These are phyloP conservation scores for Archivesica marissinica DNA, from an alignment of 1,140 invertebrate genomes.

Conservation along the genomic window DNA sequence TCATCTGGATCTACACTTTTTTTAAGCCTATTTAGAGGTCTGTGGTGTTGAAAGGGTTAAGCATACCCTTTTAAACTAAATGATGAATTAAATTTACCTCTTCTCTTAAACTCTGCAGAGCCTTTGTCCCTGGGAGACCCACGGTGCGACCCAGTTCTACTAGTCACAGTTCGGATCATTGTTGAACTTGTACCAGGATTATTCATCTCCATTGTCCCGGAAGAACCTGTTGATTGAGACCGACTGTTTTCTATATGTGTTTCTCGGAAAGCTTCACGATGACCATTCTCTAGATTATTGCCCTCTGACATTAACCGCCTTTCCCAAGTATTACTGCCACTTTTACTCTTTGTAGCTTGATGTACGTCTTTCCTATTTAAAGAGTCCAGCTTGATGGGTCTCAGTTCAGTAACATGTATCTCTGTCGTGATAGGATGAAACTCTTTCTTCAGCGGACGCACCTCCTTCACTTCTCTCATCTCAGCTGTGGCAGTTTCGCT, in stretches of 20 bases:
- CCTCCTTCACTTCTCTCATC: slow-evolving; percentile 30
- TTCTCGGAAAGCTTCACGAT: slow-evolving; percentile 1
- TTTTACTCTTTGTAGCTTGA: background rate
- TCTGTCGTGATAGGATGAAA: slow-evolving; percentile 60
- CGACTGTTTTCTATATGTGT: background rate
- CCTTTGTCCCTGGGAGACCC: slow-evolving; percentile 33
- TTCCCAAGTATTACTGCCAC: slow-evolving; percentile 30
- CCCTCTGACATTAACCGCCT: slow-evolving; percentile 46
- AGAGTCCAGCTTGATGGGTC: slow-evolving; percentile 57
- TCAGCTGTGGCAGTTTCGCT: slow-evolving; percentile 55
- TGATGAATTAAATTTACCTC: slow-evolving; percentile 57
- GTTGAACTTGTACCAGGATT: slow-evolving; percentile 21
- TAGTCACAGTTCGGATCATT: slow-evolving; percentile 42
- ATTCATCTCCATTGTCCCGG: background rate
- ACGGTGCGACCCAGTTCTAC: slow-evolving; percentile 11
- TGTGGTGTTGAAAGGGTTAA: too few species aligned
- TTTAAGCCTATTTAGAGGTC: too few species aligned
- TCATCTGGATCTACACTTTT: too few species aligned
- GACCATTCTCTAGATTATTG: background rate
- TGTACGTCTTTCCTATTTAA: slow-evolving; percentile 6
- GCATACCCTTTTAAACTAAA: too few species aligned
- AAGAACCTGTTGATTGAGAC: slow-evolving; percentile 15
- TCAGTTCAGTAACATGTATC: slow-evolving; percentile 56
- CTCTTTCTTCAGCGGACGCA: slow-evolving; percentile 37
- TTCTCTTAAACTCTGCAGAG: slow-evolving; percentile 49